These are phyloP conservation scores for Acridotheres tristis DNA, from an alignment of 2,797 vertebrate genomes.

Conservation along the genomic window DNA sequence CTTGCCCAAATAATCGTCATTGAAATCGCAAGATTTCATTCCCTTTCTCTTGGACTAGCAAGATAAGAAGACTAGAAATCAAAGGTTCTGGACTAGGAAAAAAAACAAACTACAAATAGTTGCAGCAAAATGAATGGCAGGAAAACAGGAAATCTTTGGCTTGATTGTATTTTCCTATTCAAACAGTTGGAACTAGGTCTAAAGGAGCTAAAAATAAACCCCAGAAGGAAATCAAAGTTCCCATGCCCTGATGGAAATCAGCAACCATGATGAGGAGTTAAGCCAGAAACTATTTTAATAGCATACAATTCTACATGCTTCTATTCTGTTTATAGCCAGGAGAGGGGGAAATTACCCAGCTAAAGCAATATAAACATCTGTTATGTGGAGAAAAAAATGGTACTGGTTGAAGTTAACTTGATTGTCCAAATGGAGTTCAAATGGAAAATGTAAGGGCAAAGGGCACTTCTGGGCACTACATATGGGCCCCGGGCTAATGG, in stretches of 20 bases:
- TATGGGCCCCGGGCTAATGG: background rate
- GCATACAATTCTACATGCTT: background rate
- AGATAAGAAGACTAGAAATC: background rate
- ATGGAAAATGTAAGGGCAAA: background rate
- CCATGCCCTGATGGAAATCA: background rate
- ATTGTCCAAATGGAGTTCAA: background rate
- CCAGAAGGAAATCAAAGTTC: conserved; percentile 4
- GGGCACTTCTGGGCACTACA: background rate
- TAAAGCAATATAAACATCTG: background rate
- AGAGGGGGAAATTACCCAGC: background rate
- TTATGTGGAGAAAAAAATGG: background rate
- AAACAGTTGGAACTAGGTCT: background rate
- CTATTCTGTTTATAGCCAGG: background rate
- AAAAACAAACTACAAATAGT: background rate
- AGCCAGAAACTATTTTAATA: background rate
- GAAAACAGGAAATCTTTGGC: background rate
- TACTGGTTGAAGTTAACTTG: background rate
- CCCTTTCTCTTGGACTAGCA: background rate
- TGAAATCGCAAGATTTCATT: too few relatives aligned
- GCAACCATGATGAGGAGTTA: background rate
- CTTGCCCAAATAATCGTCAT: too few relatives aligned
- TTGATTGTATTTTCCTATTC: background rate
- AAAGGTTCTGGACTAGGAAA: background rate
- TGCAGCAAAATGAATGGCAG: background rate
- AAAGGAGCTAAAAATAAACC: conserved; percentile 36